phyloP scores from a whole-genome alignment of 2,113 vertebrate genomes.

The Lanius ludovicianus region DNA sequence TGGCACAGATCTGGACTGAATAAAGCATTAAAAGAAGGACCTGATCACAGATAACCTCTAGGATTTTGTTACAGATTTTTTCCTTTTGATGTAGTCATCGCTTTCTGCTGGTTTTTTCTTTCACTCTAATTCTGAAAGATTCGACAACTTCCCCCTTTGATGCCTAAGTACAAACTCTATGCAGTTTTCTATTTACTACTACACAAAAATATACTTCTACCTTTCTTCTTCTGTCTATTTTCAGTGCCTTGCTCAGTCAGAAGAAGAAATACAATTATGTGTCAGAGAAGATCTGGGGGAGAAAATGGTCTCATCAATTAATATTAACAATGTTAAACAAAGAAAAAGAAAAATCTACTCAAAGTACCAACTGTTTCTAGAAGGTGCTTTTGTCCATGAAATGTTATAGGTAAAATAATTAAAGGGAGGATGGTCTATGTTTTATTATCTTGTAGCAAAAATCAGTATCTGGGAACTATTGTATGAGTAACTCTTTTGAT shows the following conservation, averaged over 20 bases:
- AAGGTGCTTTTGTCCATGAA: neutral
- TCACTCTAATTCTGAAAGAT: neutral
- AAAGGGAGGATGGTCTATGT: neutral
- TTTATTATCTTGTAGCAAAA: neutral
- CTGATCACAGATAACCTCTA: neutral
- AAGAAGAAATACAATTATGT: neutral
- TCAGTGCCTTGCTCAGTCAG: neutral
- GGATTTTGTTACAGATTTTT: neutral
- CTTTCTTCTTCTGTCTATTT: neutral
- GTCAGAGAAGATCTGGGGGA: neutral
- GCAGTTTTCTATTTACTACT: neutral
- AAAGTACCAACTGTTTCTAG: neutral
- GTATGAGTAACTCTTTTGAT: neutral
- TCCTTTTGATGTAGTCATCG: neutral
- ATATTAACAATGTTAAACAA: neutral
- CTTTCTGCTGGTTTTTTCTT: neutral
- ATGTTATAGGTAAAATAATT: neutral
- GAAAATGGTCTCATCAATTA: neutral
- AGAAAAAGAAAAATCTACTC: neutral
- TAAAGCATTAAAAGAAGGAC: neutral
- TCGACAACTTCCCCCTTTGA: neutral
- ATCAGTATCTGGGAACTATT: neutral
- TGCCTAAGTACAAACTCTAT: neutral
- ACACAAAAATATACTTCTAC: fast-evolving
- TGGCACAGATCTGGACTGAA: neutral